phyloP scores from a whole-genome alignment of 1,140 invertebrate genomes.

The Drosophila simulans region DNA sequence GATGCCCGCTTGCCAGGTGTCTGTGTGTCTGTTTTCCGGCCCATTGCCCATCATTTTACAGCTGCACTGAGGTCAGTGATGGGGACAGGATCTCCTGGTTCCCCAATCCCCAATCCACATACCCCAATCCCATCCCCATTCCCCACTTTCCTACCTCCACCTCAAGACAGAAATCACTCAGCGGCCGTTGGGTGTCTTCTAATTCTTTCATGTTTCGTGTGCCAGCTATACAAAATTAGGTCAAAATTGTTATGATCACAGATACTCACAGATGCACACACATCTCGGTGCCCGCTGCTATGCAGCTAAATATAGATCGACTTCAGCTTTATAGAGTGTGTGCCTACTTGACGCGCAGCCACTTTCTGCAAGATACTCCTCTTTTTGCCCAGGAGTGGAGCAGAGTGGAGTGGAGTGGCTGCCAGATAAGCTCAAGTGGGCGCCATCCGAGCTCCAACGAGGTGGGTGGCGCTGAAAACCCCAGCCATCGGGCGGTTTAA shows the following conservation, averaged over 20 bases:
- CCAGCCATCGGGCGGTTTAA: slow-evolving; percentile 26
- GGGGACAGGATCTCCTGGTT: slow-evolving; percentile 34
- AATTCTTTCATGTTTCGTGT: slow-evolving; percentile 62
- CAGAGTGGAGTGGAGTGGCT: slow-evolving; percentile 7
- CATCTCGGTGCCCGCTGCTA: slow-evolving; percentile 38
- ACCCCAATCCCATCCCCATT: slow-evolving; percentile 19
- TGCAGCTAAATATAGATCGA: slow-evolving; percentile 75
- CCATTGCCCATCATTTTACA: slow-evolving; percentile 66
- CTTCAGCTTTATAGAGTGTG: slow-evolving; percentile 64
- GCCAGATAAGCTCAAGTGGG: slow-evolving; percentile 64
- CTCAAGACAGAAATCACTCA: slow-evolving; percentile 54
- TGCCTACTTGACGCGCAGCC: slow-evolving; percentile 66
- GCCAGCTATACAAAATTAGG: slow-evolving; percentile 65
- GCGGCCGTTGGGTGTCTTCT: slow-evolving; percentile 35
- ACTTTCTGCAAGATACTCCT: slow-evolving; percentile 55
- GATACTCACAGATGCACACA: slow-evolving; percentile 29
- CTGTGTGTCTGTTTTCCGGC: slow-evolving; percentile 40
- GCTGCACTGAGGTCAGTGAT: slow-evolving; percentile 75
- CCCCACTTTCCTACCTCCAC: slow-evolving; percentile 22
- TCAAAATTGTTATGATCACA: slow-evolving; percentile 84
- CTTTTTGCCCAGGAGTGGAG: not conserved
- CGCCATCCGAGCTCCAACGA: slow-evolving; percentile 46
- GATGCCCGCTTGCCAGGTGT: slow-evolving; percentile 8
- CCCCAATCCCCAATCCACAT: not conserved
- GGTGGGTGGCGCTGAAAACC: slow-evolving; percentile 53